Base-by-base conservation (phyloP, 2,113 vertebrate genomes). In the Redunca redunca region DNA sequence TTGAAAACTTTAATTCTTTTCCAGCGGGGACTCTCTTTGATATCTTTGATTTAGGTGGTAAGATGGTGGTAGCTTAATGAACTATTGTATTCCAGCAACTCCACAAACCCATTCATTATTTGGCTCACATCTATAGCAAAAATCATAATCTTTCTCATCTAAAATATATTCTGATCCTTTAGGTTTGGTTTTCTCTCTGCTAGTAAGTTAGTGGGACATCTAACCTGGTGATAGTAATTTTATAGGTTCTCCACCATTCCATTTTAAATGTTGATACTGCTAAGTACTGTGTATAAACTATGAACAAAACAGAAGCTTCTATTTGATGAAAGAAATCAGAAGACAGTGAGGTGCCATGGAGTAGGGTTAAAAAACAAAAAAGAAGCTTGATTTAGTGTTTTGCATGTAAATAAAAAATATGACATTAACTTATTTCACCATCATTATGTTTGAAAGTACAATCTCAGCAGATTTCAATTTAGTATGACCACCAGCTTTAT, bases 391-490 rank as follows among this genome's bases (percentile, higher is more conserved):
- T 93, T 91, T 94, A 64, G n/a, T 94, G 25, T 80, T 94, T 97
- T 97, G 52, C 60, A 85, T 78, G 30, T 83, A 40, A 89, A 82
- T 89, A 46, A 0, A 11, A 82, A 89, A 94, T 95, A 28, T 93
- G n/a, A 74, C 15, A 33, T 82, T 67, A 74, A 89, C 30, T n/a
- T 36, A 81, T 93, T 88, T 82, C 19, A 87, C 83, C 36, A 62
- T 93, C 15, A 87, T 93, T 84, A 84, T 77, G 10, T 96, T 97
- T 95, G 36, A 95, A 95, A 96, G n/a, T 95, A 57, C 6, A 58
- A 2, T 83, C 80, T 96, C 80, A 90, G 90, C n/a, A 84, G 33
- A 94, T n/a, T 74, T 74, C 28, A 84, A 85, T 40, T 94, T 62
- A 89, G 6, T 94, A 58, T 82, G 62, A 50, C 26, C 78, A 86